A percentile compares a stretch with the other conserved stretches of the same genome.
Evolutionary conservation across 2,797 vertebrate genomes (phyloP).

Genomic region (Parambassis ranga): DNA sequence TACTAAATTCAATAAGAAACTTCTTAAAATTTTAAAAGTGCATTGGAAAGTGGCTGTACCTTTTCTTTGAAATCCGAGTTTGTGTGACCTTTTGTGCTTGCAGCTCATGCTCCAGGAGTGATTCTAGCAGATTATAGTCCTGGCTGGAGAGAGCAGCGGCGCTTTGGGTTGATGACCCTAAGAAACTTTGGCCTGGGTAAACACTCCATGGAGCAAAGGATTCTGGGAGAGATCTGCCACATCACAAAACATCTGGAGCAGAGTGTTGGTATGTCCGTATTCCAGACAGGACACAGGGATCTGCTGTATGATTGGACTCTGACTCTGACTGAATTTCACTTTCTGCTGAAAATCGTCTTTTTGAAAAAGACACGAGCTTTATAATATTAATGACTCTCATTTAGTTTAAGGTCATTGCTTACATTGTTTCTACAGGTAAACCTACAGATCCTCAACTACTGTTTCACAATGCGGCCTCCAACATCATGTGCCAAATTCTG

Average conservation of each 20-base stretch:
- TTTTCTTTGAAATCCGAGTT: too few relatives aligned
- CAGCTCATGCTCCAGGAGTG: slow-evolving; percentile 51
- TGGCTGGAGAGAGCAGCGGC: slow-evolving; percentile 74
- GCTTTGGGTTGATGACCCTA: slow-evolving; percentile 76
- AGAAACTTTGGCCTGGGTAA: slow-evolving; percentile 81
- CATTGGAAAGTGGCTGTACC: too few relatives aligned
- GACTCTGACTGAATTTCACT: neutral
- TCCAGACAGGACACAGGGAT: too few relatives aligned
- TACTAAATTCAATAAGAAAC: too few relatives aligned
- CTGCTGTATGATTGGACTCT: neutral
- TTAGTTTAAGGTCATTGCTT: neutral
- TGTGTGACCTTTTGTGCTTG: too few relatives aligned
- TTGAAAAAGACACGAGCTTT: too few relatives aligned
- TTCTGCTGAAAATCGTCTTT: neutral
- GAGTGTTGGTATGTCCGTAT: slow-evolving; percentile 57
- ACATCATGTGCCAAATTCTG: slow-evolving; percentile 71
- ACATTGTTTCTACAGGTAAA: slow-evolving; percentile 36
- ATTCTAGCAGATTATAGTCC: slow-evolving; percentile 68
- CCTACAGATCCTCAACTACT: slow-evolving; percentile 51
- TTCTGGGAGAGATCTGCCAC: slow-evolving; percentile 65
- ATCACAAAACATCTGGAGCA: slow-evolving; percentile 51
- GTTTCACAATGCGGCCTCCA: slow-evolving; percentile 72
- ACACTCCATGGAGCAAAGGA: slow-evolving; percentile 76
- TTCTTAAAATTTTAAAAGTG: too few relatives aligned
- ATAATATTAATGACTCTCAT: too few relatives aligned